Conservation (phyloP, 2,113 vertebrate genomes). For the Mungos mungo region DNA sequence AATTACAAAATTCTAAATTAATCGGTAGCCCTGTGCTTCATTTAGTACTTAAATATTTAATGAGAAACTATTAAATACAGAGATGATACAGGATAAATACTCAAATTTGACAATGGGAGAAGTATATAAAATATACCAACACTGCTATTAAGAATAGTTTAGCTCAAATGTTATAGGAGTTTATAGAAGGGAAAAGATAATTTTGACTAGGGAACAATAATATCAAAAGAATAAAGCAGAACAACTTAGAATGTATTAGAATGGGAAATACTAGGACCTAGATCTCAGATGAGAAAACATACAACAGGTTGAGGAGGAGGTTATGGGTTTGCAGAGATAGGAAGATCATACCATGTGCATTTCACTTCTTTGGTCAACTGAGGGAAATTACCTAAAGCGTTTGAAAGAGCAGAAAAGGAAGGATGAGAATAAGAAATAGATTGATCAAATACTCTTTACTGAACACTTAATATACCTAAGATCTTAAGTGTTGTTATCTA, state of each 20-base stretch:
- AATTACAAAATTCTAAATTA: constrained; percentile 4
- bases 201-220: neutral
- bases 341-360: neutral
- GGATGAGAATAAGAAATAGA: neutral
- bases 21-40: neutral
- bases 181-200: neutral
- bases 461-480: neutral
- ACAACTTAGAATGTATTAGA: neutral
- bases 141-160: neutral
- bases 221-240: neutral
- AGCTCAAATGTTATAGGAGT: neutral
- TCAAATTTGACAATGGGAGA: neutral
- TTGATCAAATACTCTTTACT: neutral
- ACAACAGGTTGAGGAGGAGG: neutral
- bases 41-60: neutral
- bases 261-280: neutral
- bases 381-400: neutral
- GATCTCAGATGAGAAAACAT: neutral
- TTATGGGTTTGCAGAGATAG: neutral
- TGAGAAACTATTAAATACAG: neutral
- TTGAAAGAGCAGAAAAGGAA: neutral
- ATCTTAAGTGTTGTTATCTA: neutral
- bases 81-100: neutral
- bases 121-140: neutral
- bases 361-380: neutral